phyloP scores from a whole-genome alignment of 2,888 invertebrate species.

The Tenthredo notha region DNA sequence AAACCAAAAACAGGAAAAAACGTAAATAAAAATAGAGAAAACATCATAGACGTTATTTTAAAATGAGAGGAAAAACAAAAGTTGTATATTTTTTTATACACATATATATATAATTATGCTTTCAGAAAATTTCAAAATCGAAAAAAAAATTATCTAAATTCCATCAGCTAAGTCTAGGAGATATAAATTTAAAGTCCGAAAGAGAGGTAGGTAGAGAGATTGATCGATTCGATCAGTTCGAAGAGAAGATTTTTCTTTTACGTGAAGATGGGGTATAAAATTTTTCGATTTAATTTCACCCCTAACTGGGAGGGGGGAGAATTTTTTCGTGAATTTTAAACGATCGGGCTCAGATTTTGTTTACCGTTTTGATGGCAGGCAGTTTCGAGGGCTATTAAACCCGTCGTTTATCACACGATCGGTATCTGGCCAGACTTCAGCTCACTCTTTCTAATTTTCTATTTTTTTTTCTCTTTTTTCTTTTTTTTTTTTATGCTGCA shows the following conservation, averaged over 20 bases:
- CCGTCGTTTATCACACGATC: slow-evolving; percentile 13
- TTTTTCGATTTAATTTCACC: not conserved
- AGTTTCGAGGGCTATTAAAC: slow-evolving; percentile 1
- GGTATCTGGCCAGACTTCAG: not conserved
- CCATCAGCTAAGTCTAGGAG: no score
- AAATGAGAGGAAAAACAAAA: not conserved
- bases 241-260: not conserved
- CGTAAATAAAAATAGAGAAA: not conserved
- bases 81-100: no score
- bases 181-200: no score
- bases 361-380: not conserved
- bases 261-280: not conserved
- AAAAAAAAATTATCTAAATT: no score
- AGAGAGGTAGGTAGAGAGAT: not conserved
- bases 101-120: no score
- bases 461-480: not conserved
- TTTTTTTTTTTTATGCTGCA: not conserved
- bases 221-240: not conserved
- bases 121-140: no score
- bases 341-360: not conserved
- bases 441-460: no score
- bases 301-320: no score
- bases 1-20: no score
- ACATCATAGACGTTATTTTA: not conserved
- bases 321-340: not conserved